These are phyloP conservation scores for Carapus acus DNA, from an alignment of 2,797 vertebrate species.

Conservation along the genomic window DNA sequence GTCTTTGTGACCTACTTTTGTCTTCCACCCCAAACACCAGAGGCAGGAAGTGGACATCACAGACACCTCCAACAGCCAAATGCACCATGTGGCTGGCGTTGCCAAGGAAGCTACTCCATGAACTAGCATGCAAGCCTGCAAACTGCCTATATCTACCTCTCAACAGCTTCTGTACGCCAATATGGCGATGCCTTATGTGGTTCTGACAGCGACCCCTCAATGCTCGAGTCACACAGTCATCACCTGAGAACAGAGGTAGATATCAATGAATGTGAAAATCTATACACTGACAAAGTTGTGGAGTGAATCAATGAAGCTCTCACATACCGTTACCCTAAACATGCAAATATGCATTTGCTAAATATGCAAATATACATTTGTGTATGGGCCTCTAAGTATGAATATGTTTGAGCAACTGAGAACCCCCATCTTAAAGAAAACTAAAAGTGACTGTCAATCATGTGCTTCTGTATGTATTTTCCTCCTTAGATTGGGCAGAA, in stretches of 20 bases:
- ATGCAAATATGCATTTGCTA: no score
- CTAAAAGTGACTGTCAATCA: no score
- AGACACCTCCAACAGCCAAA: constrained; percentile 55
- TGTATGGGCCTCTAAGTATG: no score
- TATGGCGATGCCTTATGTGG: constrained; percentile 71
- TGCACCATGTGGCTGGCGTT: constrained; percentile 45
- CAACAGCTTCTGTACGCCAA: constrained; percentile 54
- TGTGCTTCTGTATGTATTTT: no score
- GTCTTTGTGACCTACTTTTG: constrained; percentile 68
- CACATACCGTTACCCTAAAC: no score
- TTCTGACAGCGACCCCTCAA: constrained; percentile 78
- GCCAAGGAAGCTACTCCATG: constrained; percentile 6
- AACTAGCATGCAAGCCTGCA: constrained; percentile 2
- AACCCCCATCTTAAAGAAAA: no score
- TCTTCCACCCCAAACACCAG: constrained; percentile 70
- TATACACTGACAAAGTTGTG: no score
- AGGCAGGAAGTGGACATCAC: constrained; percentile 78
- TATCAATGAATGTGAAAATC: no score
- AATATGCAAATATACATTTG: no score
- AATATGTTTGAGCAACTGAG: no score
- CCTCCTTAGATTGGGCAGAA: no score
- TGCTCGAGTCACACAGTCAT: constrained; percentile 76
- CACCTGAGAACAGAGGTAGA: constrained; percentile 52
- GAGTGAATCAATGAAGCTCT: no score
- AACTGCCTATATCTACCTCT: constrained; percentile 44